A percentile compares a stretch with the other conserved stretches of the same genome.
phyloP scores from a whole-genome alignment of 2,888 invertebrate genomes.

The Hyposoter dolosus region DNA sequence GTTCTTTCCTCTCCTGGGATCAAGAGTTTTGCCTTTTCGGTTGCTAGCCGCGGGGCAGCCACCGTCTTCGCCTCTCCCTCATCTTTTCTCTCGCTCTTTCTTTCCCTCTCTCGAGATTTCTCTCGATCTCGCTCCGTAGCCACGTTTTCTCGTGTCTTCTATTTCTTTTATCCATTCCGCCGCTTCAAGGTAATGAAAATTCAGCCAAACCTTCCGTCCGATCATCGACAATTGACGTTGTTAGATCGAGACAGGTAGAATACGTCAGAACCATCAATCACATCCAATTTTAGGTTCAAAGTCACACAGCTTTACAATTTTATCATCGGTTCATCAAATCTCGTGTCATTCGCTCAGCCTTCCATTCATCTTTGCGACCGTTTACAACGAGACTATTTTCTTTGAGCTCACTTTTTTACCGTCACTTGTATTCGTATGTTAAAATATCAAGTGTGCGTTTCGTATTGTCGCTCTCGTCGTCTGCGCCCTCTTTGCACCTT shows the following conservation, averaged over 20 bases:
- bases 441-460: constrained; percentile 35
- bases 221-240: not conserved
- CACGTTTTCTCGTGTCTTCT: constrained; percentile 47
- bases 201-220: constrained; percentile 6
- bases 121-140: constrained; percentile 32
- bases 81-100: constrained; percentile 55
- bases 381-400: constrained; percentile 47
- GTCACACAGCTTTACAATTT: constrained; percentile 8
- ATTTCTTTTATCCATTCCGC: constrained; percentile 30
- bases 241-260: constrained; percentile 22
- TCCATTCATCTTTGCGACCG: constrained; percentile 37
- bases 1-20: constrained; percentile 61
- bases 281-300: constrained; percentile 15
- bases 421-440: constrained; percentile 6
- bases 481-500: constrained; percentile 53
- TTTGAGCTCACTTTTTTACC: constrained; percentile 21
- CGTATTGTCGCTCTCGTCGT: constrained; percentile 59
- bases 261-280: constrained; percentile 4
- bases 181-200: constrained; percentile 51
- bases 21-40: constrained; percentile 80
- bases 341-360: constrained; percentile 38
- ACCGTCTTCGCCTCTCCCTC: constrained; percentile 69
- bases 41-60: constrained; percentile 81
- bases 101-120: constrained; percentile 66
- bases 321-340: constrained; percentile 55